Evolutionary conservation across 2,888 invertebrate genomes (phyloP).

Genomic region (Drosophila cyrtoloma): DNA sequence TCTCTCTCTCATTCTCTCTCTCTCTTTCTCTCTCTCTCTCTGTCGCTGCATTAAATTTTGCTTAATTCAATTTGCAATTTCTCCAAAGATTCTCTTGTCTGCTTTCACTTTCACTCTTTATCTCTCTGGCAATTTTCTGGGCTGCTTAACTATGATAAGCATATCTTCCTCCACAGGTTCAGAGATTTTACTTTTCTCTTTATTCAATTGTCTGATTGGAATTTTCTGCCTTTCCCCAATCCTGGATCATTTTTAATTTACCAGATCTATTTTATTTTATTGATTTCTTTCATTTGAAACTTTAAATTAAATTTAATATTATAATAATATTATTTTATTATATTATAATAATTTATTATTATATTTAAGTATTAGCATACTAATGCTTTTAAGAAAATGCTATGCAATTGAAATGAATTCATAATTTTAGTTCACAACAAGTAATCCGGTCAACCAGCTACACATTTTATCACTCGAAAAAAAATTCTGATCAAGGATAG

Average conservation of each 20-base stretch:
- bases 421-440: background rate
- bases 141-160: background rate
- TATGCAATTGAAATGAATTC: background rate
- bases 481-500: background rate
- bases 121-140: background rate
- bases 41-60: background rate
- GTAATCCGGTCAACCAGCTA: background rate
- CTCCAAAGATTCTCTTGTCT: background rate
- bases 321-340: too few relatives aligned
- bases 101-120: background rate
- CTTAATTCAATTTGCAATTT: background rate
- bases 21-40: background rate
- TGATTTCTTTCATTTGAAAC: background rate
- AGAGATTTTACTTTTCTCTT: background rate
- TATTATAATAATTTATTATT: too few relatives aligned
- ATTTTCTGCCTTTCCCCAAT: background rate
- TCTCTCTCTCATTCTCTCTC: background rate
- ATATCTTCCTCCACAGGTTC: background rate
- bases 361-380: background rate
- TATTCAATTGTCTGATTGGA: background rate
- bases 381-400: fast-evolving
- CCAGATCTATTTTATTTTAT: background rate
- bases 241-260: fast-evolving
- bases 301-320: background rate
- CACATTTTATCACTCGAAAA: background rate